These are phyloP conservation scores for Alfaro cultratus DNA, from an alignment of 2,797 vertebrate species.

Conservation along the genomic window DNA sequence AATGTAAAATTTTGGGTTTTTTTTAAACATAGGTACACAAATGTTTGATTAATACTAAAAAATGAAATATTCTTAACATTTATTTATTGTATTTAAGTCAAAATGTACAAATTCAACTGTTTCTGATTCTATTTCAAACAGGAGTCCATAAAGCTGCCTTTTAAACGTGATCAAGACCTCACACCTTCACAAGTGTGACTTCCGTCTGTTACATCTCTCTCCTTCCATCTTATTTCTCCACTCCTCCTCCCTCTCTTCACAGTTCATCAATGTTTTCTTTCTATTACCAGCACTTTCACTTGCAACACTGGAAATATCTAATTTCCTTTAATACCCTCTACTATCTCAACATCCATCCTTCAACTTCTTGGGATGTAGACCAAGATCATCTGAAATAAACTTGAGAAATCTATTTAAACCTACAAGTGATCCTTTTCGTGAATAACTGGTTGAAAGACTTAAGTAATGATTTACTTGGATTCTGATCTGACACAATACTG, in stretches of 20 bases:
- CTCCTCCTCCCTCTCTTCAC: slow-evolving; percentile 32
- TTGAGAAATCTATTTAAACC: not conserved
- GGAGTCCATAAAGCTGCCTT: slow-evolving; percentile 79
- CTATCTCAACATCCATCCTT: not conserved
- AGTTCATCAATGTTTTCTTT: slow-evolving; percentile 42
- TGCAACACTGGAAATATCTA: slow-evolving; percentile 7
- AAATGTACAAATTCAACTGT: slow-evolving; percentile 6
- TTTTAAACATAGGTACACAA: not conserved
- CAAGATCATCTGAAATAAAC: not conserved
- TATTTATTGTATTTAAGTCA: not conserved
- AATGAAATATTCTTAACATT: not conserved
- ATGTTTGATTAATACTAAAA: not conserved
- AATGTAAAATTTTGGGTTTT: not conserved
- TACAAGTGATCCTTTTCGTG: not conserved
- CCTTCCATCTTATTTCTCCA: slow-evolving; percentile 39
- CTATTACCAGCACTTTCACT: slow-evolving; percentile 16
- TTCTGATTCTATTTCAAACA: slow-evolving; percentile 71
- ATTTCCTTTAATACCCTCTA: not conserved
- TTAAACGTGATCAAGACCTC: slow-evolving; percentile 75
- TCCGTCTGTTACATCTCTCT: slow-evolving; percentile 75
- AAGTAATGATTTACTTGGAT: not conserved
- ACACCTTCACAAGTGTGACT: slow-evolving; percentile 82
- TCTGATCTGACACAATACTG: not conserved
- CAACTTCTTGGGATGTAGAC: slow-evolving; percentile 9
- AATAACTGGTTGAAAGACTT: not conserved